Evolutionary conservation across 2,888 invertebrate genomes (phyloP).

Genomic region (Fabriciana adippe): DNA sequence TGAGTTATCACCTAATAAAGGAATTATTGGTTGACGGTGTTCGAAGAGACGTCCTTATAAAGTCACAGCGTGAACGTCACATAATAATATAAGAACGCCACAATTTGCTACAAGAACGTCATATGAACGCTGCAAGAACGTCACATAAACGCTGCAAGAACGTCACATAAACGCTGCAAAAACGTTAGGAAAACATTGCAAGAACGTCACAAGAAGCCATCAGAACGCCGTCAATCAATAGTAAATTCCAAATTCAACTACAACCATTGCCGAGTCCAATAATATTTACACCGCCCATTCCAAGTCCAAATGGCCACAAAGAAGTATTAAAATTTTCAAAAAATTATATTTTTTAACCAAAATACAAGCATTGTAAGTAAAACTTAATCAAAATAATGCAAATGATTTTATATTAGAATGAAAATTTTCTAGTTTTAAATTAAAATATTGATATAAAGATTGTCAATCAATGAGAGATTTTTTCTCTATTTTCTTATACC

Average conservation of each 20-base stretch:
- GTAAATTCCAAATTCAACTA: conserved; percentile 58
- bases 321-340: not conserved
- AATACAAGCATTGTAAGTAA: too few relatives aligned
- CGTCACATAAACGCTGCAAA: not conserved
- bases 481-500: too few relatives aligned
- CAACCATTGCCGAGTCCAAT: conserved; percentile 49
- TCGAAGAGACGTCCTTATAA: conserved; percentile 52
- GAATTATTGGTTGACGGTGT: conserved; percentile 49
- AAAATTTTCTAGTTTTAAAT: too few relatives aligned
- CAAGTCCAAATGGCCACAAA: conserved; percentile 32
- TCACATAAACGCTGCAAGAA: not conserved
- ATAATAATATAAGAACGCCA: not conserved
- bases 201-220: not conserved
- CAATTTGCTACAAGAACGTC: not conserved
- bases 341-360: too few relatives aligned
- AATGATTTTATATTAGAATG: too few relatives aligned
- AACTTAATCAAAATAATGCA: too few relatives aligned
- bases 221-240: conserved; percentile 50
- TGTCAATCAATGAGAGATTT: too few relatives aligned
- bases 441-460: too few relatives aligned
- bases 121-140: not conserved
- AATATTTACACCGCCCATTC: conserved; percentile 60
- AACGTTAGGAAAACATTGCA: not conserved
- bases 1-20: conserved; percentile 43
- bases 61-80: conserved; percentile 47